Conservation (phyloP, 2,888 invertebrate species). For the Hecatera dysodea region DNA sequence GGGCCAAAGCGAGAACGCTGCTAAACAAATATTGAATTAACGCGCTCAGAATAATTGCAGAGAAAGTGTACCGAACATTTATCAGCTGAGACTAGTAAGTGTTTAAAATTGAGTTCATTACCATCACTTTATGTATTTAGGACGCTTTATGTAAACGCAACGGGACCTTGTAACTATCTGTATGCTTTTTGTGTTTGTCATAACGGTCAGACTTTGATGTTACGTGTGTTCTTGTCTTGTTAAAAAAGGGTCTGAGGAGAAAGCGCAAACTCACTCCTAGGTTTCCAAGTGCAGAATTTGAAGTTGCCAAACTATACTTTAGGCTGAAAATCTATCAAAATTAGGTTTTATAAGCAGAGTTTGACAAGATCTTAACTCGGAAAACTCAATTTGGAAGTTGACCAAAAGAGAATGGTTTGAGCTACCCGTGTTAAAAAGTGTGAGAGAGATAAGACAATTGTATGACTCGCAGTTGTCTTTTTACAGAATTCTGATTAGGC, state of each 20-base stretch:
- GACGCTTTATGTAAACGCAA: conserved; percentile 58
- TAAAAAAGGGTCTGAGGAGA: neutral
- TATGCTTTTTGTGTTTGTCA: conserved; percentile 57
- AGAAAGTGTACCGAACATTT: conserved; percentile 79
- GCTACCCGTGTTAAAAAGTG: too few relatives aligned
- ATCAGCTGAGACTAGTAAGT: conserved; percentile 65
- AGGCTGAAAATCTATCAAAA: too few relatives aligned
- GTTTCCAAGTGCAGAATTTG: too few relatives aligned
- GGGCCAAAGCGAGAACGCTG: conserved; percentile 79
- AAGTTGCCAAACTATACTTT: too few relatives aligned
- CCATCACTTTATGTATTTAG: conserved; percentile 68
- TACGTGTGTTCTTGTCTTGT: conserved; percentile 6
- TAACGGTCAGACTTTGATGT: conserved; percentile 43
- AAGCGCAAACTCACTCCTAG: too few relatives aligned
- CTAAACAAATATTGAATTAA: conserved; percentile 89
- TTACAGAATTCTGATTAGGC: neutral
- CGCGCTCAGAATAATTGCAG: conserved; percentile 86
- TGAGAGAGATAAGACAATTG: neutral
- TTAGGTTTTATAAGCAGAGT: too few relatives aligned
- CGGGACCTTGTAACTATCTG: conserved; percentile 57
- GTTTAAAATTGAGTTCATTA: conserved; percentile 67
- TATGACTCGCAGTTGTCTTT: neutral
- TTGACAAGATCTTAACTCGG: too few relatives aligned
- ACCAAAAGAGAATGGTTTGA: too few relatives aligned
- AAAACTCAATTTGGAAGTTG: too few relatives aligned